Conservation (phyloP, 2,888 invertebrate genomes). For the Lypha dubia region DNA sequence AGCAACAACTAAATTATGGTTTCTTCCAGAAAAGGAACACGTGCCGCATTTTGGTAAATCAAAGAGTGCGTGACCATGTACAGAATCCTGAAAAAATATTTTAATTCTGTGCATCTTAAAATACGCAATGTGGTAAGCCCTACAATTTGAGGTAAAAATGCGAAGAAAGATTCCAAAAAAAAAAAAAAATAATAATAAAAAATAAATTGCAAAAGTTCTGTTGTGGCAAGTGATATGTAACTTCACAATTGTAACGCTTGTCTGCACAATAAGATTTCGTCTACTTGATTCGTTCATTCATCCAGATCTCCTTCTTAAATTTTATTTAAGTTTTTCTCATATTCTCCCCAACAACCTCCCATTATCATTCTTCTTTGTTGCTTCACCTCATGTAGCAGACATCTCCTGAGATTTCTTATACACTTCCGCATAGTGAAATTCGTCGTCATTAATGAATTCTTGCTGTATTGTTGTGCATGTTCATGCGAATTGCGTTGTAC, state of each 20-base stretch:
- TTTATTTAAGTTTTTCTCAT: constrained; percentile 48
- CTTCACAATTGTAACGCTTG: constrained; percentile 62
- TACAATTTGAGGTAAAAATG: constrained; percentile 63
- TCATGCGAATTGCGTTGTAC: constrained; percentile 48
- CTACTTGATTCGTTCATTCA: constrained; percentile 23
- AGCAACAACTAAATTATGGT: constrained; percentile 72
- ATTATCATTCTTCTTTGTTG: too few relatives aligned
- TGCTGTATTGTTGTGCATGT: constrained; percentile 2
- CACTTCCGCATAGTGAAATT: constrained; percentile 52
- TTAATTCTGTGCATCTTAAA: constrained; percentile 65
- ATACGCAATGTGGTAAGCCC: constrained; percentile 69
- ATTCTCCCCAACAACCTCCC: not conserved
- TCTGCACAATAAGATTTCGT: constrained; percentile 64
- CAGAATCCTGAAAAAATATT: constrained; percentile 23
- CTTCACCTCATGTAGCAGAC: constrained; percentile 63
- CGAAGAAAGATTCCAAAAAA: constrained; percentile 32
- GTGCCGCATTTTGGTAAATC: constrained; percentile 50
- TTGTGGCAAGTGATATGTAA: constrained; percentile 41
- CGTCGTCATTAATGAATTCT: not conserved
- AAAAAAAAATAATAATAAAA: too few relatives aligned
- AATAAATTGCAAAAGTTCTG: constrained; percentile 32
- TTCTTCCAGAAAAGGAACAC: constrained; percentile 61
- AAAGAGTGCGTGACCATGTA: constrained; percentile 17
- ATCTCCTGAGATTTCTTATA: constrained; percentile 70
- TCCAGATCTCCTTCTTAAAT: constrained; percentile 10